Evolutionary conservation across 2,113 vertebrate genomes (phyloP).

Genomic region (Rana temporaria): DNA sequence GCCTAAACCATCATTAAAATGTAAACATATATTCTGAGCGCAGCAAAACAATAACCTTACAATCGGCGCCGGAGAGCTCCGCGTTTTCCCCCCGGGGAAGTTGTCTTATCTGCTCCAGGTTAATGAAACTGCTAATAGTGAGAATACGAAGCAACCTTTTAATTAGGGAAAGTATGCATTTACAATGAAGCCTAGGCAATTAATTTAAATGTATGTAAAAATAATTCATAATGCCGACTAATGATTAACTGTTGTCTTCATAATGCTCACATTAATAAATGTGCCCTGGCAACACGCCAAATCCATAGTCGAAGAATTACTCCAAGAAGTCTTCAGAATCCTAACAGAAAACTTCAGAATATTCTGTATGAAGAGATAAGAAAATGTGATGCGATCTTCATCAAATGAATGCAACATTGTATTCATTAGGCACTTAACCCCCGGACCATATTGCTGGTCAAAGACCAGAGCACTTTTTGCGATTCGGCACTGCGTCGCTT

Average conservation of each 20-base stretch:
- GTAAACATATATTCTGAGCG: conserved; percentile 23
- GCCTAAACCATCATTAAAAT: conserved; percentile 28
- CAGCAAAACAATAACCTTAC: neutral
- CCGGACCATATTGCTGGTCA: no score
- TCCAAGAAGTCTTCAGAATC: neutral
- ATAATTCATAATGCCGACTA: neutral
- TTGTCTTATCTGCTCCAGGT: neutral
- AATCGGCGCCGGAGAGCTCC: neutral
- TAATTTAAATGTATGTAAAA: conserved; percentile 7
- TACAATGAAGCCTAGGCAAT: neutral
- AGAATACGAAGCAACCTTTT: neutral
- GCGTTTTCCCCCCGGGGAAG: neutral
- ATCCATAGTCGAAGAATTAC: neutral
- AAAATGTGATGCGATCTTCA: no score
- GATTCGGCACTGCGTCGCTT: no score
- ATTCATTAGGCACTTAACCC: no score
- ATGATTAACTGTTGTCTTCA: neutral
- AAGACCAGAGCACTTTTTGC: no score
- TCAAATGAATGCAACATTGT: no score
- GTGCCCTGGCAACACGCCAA: neutral
- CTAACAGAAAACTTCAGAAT: no score
- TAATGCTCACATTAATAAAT: neutral
- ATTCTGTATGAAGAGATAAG: no score
- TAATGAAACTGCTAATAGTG: conserved; percentile 2
- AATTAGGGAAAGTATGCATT: conserved; percentile 9